Evolutionary conservation across 2,113 vertebrate genomes (phyloP), one percentile per base, ranked within the genome.

Genomic region (Thalassarche chlororhynchos): DNA sequence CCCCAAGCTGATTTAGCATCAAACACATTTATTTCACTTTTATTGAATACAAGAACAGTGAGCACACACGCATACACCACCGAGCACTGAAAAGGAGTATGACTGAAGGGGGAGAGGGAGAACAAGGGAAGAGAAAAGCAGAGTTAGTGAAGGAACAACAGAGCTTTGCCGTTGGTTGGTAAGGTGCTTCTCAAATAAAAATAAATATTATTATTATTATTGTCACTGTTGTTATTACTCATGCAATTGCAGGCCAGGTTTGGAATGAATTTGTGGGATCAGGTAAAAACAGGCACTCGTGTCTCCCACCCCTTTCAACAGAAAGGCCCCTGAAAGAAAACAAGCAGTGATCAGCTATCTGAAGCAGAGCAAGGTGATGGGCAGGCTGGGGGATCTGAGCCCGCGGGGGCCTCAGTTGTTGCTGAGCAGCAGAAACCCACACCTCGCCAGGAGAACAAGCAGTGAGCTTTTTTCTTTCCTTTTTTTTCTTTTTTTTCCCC

Each of bases 11-110:
- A 90, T 98, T 98, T 97, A 98, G 98, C 98, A 97, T 98, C 98
- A 98, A 98, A 98, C 98, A 98, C 98, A 99, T 99, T 99, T 99
- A 99, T 99, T 99, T 98, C 98, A 99, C 99, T 99, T 98, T 99
- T 98, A 99, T 98, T 98, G 98, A 99, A 98, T 99, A 99, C 99
- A 99, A 99, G 98, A 99, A 99, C 99, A 99, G 98, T 99, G 99
- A 99, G 98, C 98, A 99, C 99, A 99, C 99, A 99, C 99, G 98
- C 98, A 99, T 98, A 99, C 99, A 99, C 98, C 99, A 99, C 99
- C 87, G 98, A 99, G 99, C 99, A 99, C 98, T 98, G 98, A 98
- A 96, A 96, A 96, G 89, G 91, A 94, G 77, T 87, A 86, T 96
- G 97, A 96, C 83, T 51, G 17, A 93, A 90, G 82, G 96, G 97